Evolutionary conservation across 2,888 invertebrate species (phyloP).

Genomic region (Oscheius myriophilus): DNA sequence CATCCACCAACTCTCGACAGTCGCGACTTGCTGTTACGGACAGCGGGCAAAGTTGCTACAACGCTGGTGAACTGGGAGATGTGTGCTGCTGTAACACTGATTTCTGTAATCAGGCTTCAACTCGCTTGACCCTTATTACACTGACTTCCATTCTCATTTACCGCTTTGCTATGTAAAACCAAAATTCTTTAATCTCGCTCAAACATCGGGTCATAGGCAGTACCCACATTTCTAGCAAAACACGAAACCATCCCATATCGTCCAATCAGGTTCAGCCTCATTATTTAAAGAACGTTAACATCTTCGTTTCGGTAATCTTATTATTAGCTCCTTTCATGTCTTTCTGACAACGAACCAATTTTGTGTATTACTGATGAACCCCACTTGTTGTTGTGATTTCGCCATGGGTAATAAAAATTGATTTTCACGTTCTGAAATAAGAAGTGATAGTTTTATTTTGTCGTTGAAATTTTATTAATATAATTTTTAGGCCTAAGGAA

Average conservation of each 20-base stretch:
- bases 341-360: too few species aligned
- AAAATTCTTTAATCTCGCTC: too few species aligned
- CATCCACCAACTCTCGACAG: slow-evolving; percentile 8
- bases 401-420: background rate
- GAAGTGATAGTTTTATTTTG: too few species aligned
- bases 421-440: too few species aligned
- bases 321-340: too few species aligned
- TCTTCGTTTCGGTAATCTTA: too few species aligned
- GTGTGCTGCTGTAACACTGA: slow-evolving; percentile 53
- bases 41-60: slow-evolving; percentile 40
- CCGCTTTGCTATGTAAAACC: background rate
- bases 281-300: too few species aligned
- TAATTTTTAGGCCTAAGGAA: slow-evolving; percentile 60
- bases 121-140: background rate
- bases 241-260: slow-evolving; percentile 8
- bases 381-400: too few species aligned
- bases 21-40: slow-evolving; percentile 12
- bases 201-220: background rate
- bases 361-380: too few species aligned
- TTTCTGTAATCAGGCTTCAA: slow-evolving; percentile 49
- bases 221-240: background rate
- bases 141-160: background rate
- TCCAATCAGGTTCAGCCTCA: slow-evolving; percentile 10
- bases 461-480: too few species aligned
- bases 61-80: slow-evolving; percentile 47